Evolutionary conservation across 1,140 invertebrate genomes (phyloP).

Genomic region (Elysia chlorotica): DNA sequence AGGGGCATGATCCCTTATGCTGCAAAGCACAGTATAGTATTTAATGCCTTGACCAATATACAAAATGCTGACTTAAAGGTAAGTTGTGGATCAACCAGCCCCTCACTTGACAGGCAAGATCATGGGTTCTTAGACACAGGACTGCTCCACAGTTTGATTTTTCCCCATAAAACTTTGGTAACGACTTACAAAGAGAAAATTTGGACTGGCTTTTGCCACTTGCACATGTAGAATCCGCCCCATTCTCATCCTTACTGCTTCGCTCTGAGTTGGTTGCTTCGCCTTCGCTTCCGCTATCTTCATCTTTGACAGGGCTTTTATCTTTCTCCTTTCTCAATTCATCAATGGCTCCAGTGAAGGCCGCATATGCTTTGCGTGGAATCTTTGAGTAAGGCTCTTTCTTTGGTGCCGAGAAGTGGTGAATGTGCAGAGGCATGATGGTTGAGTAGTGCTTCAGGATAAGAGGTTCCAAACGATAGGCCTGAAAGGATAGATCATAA

Average conservation of each 20-base stretch:
- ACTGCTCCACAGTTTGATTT: too few species aligned
- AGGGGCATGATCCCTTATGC: too few species aligned
- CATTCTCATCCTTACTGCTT: conserved; percentile 21
- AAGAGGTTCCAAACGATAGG: conserved; percentile 75
- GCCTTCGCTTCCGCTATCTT: conserved; percentile 4
- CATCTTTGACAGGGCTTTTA: neutral
- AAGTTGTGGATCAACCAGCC: too few species aligned
- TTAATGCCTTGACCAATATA: too few species aligned
- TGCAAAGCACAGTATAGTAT: too few species aligned
- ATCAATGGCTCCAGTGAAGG: conserved; percentile 30
- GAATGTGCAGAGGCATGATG: conserved; percentile 72
- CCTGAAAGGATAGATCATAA: conserved; percentile 44
- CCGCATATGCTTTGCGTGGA: conserved; percentile 48
- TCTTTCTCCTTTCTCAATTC: conserved; percentile 10
- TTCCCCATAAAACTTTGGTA: too few species aligned
- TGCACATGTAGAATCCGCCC: too few species aligned
- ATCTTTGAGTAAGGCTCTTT: conserved; percentile 60
- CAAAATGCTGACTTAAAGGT: too few species aligned
- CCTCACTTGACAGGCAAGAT: too few species aligned
- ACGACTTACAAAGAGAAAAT: conserved; percentile 34
- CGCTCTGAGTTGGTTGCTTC: too few species aligned
- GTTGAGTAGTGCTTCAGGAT: conserved; percentile 72
- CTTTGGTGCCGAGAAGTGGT: conserved; percentile 66
- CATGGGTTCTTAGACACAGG: too few species aligned
- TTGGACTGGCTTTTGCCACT: conserved; percentile 18